Conservation (phyloP, 2,113 vertebrate species). For the Syrmaticus mikado region DNA sequence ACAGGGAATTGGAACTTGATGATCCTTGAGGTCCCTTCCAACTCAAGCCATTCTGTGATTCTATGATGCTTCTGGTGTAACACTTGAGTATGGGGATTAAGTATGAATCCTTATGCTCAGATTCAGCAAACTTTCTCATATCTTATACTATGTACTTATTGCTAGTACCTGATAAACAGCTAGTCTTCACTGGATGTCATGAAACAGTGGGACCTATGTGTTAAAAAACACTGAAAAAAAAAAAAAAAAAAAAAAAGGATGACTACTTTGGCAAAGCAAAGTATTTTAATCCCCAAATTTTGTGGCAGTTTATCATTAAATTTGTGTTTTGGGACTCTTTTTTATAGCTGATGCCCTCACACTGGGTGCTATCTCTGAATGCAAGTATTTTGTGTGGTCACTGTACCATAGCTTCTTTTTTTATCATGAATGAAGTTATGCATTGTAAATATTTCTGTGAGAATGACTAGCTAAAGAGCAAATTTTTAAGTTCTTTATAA, state of each 20-base stretch:
- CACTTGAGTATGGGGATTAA: not conserved
- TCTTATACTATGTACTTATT: not conserved
- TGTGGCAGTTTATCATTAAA: not conserved
- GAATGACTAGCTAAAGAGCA: not conserved
- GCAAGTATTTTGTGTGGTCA: not conserved
- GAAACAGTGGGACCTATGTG: not conserved
- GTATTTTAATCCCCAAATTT: not conserved
- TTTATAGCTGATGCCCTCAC: not conserved
- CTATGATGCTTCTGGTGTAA: constrained; percentile 29
- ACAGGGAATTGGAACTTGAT: too few species aligned
- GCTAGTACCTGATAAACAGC: not conserved
- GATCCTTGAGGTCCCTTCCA: too few species aligned
- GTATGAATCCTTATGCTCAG: not conserved
- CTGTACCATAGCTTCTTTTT: not conserved
- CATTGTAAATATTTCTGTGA: not conserved
- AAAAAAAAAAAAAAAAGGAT: rapidly evolving
- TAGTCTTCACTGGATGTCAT: not conserved
- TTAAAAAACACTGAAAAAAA: not conserved
- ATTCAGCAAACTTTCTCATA: not conserved
- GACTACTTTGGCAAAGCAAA: not conserved
- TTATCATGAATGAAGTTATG: not conserved
- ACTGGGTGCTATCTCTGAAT: not conserved
- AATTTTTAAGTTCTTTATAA: not conserved
- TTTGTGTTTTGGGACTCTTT: not conserved
- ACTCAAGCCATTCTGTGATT: not conserved